Evolutionary conservation across 2,888 invertebrate species (phyloP).

Genomic region (Drosophila anomelani): DNA sequence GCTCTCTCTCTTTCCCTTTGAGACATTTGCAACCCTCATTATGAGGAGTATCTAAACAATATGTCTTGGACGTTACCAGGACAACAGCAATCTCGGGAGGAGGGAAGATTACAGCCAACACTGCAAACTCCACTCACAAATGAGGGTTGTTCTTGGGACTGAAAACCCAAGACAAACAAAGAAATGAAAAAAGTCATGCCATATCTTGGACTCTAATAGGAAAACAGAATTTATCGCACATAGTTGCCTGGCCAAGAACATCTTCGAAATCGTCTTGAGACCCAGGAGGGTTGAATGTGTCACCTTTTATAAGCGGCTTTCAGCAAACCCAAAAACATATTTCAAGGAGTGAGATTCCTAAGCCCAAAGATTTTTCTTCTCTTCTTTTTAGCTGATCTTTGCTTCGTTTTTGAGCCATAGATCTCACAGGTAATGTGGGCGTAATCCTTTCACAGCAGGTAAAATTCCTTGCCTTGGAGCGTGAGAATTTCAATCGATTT

Average conservation of each 20-base stretch:
- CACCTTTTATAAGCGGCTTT: constrained; percentile 43
- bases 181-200: constrained; percentile 23
- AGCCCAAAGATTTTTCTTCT: neutral
- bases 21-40: constrained; percentile 27
- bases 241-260: neutral
- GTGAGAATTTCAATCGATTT: constrained; percentile 49
- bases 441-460: constrained; percentile 55
- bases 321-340: constrained; percentile 33
- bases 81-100: constrained; percentile 39
- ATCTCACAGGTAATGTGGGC: constrained; percentile 35
- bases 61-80: constrained; percentile 60
- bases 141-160: constrained; percentile 27
- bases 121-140: neutral
- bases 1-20: neutral
- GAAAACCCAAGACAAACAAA: neutral
- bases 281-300: constrained; percentile 52
- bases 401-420: neutral
- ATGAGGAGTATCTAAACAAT: constrained; percentile 10
- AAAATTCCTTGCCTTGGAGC: constrained; percentile 34
- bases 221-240: constrained; percentile 15
- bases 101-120: constrained; percentile 8
- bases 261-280: constrained; percentile 8
- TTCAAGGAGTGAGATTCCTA: neutral
- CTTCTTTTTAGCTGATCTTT: neutral
- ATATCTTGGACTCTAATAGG: constrained; percentile 28